Evolutionary conservation across 1,140 invertebrate species (phyloP), one percentile per base, ranked within the genome.

Genomic region (Drosophila trapezifrons): DNA sequence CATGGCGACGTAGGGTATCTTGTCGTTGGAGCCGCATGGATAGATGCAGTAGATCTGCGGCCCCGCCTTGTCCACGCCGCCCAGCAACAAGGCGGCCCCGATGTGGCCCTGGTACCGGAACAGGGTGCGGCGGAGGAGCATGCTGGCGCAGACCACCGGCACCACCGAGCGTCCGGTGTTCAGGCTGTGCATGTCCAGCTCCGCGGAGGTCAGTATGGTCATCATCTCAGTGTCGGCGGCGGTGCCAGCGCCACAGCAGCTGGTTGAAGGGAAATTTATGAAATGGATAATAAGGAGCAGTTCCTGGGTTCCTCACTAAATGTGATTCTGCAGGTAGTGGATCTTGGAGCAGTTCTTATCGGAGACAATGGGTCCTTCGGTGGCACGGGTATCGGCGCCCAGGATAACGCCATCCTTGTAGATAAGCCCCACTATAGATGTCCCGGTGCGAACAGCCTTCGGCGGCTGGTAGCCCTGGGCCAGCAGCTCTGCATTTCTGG

Each of bases 301-400:
- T 32, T 13, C 32, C 12, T 13, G n/a, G 22, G 32, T 22, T 27
- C 95, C 95, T 94, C 94, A 97, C 96, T 98, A 99, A 93, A 99
- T 99, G 90, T 99, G 98, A 18, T 95, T 93, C 27, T 98, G 96
- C 47, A 99, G 93, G 90, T 96, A 98, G 93, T 99, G 98, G 78
- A 99, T 99, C 93, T 99, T 99, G 49, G 94, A 93, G 90, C 98
- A 99, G 90, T 99, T 97, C 93, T 99, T 99, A 90, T 99, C 98
- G 12, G 98, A 97, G 15, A 99, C 97, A 85, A 99, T 97, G 10
- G 96, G 96, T 63, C 97, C 98, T 91, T 96, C 96, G 22, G 99
- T 99, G 35, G 99, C 98, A 92, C 99, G 94, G 0, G 98, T 99
- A 93, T 99, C 99, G 66, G 98, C 98, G 25, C 98, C 99, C 72